Conservation (phyloP, 37 sponge, comb jelly and placozoan genomes). For the Cladorhizidae sp. region DNA sequence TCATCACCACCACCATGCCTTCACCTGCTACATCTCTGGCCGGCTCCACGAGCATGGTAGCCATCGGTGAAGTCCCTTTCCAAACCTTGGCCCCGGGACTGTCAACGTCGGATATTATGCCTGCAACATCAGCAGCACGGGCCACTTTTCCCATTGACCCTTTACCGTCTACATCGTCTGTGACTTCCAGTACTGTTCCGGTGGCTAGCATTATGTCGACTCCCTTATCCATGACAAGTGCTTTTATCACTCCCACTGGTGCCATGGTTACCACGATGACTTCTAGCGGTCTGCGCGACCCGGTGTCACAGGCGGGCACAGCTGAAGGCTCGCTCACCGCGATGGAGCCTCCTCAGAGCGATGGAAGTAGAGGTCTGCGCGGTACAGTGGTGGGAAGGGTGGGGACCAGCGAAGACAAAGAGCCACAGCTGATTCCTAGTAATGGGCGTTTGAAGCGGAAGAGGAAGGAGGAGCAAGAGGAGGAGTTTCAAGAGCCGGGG, state of each 20-base stretch:
- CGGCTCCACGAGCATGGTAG: no score
- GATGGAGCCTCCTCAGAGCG: neutral
- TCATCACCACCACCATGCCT: no score
- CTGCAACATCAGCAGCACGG: no score
- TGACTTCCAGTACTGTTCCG: no score
- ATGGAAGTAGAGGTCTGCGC: neutral
- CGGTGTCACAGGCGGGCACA: neutral
- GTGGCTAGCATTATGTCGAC: no score
- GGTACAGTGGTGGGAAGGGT: neutral
- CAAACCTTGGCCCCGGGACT: no score
- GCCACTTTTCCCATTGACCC: no score
- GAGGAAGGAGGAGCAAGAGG: conserved; percentile 7
- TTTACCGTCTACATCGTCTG: no score
- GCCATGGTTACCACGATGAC: neutral
- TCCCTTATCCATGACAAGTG: neutral
- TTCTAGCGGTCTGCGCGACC: neutral
- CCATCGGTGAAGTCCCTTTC: no score
- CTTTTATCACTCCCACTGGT: neutral
- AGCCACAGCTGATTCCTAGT: neutral
- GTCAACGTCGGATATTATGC: no score
- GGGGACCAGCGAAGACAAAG: neutral
- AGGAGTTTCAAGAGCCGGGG: conserved; percentile 17
- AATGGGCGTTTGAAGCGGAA: neutral
- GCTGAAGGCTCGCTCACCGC: neutral
- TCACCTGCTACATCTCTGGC: no score